Percentiles rank a stretch among this genome's conserved stretches.
phyloP scores from a whole-genome alignment of 1,140 invertebrate genomes.

The Achatina immaculata region DNA sequence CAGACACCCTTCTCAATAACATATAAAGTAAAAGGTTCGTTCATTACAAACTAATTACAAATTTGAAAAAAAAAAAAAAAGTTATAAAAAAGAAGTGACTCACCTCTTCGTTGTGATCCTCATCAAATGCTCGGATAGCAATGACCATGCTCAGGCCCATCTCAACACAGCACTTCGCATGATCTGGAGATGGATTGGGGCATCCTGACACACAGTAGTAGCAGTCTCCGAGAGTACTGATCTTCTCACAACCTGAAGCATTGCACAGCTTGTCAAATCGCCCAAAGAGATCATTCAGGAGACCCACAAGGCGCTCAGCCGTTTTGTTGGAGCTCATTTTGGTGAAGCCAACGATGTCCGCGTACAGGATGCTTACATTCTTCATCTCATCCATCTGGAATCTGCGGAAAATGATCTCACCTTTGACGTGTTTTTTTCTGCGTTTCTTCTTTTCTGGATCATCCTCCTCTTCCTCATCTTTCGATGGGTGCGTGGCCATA shows the following conservation, averaged over 20 bases:
- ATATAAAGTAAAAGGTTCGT: too few species aligned
- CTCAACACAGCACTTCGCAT: constrained; percentile 93
- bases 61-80: too few species aligned
- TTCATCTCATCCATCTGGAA: constrained; percentile 92
- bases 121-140: constrained; percentile 81
- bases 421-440: constrained; percentile 51
- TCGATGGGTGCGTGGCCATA: constrained; percentile 72
- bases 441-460: constrained; percentile 47
- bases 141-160: constrained; percentile 98
- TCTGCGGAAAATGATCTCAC: constrained; percentile 66
- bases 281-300: constrained; percentile 96
- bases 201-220: constrained; percentile 95
- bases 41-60: too few species aligned
- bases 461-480: constrained; percentile 51
- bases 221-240: constrained; percentile 84
- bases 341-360: constrained; percentile 98
- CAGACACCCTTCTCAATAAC: too few species aligned
- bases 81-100: neutral
- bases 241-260: constrained; percentile 76
- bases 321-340: constrained; percentile 95
- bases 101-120: constrained; percentile 69
- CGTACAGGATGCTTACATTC: constrained; percentile 90
- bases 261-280: constrained; percentile 92
- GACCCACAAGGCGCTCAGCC: constrained; percentile 81
- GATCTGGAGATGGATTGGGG: constrained; percentile 88